Conservation (phyloP, 1,140 invertebrate species). For the Tyrophagus putrescentiae region DNA sequence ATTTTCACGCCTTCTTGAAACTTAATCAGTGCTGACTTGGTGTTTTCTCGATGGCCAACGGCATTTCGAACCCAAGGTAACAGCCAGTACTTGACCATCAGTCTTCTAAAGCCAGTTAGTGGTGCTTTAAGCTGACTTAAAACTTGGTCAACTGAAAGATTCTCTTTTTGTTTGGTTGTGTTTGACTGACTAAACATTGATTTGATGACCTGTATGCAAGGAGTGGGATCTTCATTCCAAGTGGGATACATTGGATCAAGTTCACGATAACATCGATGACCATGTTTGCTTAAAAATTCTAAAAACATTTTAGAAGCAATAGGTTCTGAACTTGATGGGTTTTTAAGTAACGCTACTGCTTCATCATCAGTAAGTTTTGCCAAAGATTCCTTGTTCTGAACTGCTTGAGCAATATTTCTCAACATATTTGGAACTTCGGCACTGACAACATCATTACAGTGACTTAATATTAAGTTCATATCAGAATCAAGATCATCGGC, state of each 20-base stretch:
- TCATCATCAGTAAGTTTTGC: conserved; percentile 2
- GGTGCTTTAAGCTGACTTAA: background rate
- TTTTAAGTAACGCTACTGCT: background rate
- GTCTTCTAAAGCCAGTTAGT: background rate
- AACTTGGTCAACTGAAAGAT: background rate
- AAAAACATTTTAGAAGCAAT: conserved; percentile 37
- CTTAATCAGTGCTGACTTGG: background rate
- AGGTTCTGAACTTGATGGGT: conserved; percentile 27
- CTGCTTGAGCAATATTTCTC: conserved; percentile 2
- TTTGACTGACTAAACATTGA: background rate
- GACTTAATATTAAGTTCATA: conserved; percentile 46
- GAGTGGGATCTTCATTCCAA: conserved; percentile 47
- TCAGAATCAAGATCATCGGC: conserved; percentile 40
- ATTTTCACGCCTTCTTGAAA: conserved; percentile 41
- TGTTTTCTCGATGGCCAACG: background rate
- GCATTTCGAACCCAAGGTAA: background rate
- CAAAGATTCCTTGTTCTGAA: conserved; percentile 5
- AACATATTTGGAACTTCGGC: conserved; percentile 43
- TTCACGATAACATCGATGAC: conserved; percentile 57
- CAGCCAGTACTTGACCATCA: background rate
- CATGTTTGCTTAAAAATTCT: conserved; percentile 50
- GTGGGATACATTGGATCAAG: conserved; percentile 49
- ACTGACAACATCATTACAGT: conserved; percentile 48
- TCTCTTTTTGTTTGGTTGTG: background rate
- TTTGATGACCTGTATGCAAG: conserved; percentile 46